These are phyloP conservation scores for Herpetotheres cachinnans DNA, from an alignment of 2,113 vertebrate species.

Conservation along the genomic window DNA sequence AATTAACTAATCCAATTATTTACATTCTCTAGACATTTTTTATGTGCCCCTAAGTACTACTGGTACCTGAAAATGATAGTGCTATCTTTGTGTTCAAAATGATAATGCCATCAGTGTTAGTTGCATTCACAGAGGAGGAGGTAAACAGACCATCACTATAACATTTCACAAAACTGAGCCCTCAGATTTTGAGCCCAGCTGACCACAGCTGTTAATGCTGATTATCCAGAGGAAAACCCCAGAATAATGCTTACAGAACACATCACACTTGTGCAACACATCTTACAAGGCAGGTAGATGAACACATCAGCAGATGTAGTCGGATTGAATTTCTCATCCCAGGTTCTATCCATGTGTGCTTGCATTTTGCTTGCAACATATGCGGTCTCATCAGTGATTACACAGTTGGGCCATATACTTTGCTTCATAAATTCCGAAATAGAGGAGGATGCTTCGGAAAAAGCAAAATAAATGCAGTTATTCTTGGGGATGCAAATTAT, in stretches of 20 bases:
- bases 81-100: not conserved
- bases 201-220: not conserved
- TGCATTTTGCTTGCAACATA: not conserved
- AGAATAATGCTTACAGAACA: not conserved
- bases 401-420: not conserved
- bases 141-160: not conserved
- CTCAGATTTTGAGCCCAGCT: not conserved
- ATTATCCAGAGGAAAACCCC: not conserved
- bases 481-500: not conserved
- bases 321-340: not conserved
- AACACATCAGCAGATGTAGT: not conserved
- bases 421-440: not conserved
- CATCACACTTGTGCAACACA: rapidly evolving
- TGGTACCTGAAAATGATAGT: not conserved
- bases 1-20: not conserved
- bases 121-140: not conserved
- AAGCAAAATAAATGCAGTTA: not conserved
- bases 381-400: not conserved
- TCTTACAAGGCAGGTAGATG: not conserved
- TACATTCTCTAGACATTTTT: not conserved
- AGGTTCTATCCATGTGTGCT: not conserved
- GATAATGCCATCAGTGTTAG: not conserved
- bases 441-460: not conserved
- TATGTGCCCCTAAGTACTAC: not conserved
- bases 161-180: not conserved